Percentiles rank a stretch among this genome's conserved stretches.
These are phyloP conservation scores for Stictonetta naevosa DNA, from an alignment of 2,113 vertebrate genomes.

Conservation along the genomic window DNA sequence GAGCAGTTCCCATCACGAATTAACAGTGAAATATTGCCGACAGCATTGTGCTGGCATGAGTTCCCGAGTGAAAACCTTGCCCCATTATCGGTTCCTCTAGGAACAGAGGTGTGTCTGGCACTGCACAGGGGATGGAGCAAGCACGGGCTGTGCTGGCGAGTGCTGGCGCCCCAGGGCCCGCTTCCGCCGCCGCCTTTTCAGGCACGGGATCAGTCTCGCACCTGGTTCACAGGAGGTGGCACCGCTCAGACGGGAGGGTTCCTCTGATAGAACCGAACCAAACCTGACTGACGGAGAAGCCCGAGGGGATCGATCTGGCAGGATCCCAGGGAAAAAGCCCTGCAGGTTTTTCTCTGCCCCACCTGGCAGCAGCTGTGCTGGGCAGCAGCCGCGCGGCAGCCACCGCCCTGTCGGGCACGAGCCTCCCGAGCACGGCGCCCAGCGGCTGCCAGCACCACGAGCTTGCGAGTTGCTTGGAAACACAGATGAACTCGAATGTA, in stretches of 20 bases:
- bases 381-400: no score
- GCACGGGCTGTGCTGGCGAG: neutral
- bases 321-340: neutral
- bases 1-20: neutral
- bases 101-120: neutral
- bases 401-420: no score
- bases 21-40: neutral
- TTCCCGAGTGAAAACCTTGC: neutral
- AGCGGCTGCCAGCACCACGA: neutral
- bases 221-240: neutral
- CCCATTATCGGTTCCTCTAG: neutral
- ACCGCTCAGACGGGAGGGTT: neutral
- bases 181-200: neutral
- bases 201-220: neutral
- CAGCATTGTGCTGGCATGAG: neutral
- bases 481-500: neutral
- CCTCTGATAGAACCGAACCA: neutral
- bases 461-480: conserved; percentile 30
- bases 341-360: no score
- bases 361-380: neutral
- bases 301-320: neutral
- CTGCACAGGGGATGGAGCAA: neutral
- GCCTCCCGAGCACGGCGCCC: neutral
- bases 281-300: neutral
- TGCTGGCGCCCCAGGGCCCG: neutral